These are phyloP conservation scores for Papilio dardanus DNA, from an alignment of 1,140 invertebrate genomes.

Conservation along the genomic window DNA sequence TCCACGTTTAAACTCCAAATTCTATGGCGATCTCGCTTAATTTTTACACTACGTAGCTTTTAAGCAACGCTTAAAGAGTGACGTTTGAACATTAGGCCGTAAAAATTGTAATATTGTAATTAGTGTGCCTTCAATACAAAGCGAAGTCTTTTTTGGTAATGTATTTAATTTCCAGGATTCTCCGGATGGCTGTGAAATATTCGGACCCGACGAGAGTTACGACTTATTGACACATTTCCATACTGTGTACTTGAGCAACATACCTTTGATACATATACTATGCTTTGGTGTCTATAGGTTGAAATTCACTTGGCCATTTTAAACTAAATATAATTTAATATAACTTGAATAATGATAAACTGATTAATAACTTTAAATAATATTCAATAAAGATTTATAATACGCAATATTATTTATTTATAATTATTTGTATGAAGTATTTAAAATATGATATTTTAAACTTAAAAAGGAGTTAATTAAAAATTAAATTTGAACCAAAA, in stretches of 20 bases:
- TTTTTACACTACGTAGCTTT: too few relatives aligned
- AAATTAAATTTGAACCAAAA: conserved; percentile 16
- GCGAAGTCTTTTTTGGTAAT: not conserved
- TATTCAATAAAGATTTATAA: too few relatives aligned
- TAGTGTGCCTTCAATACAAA: too few relatives aligned
- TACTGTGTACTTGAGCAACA: conserved; percentile 64
- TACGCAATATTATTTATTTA: too few relatives aligned
- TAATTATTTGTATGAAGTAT: too few relatives aligned
- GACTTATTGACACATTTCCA: conserved; percentile 75
- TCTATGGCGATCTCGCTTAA: too few relatives aligned
- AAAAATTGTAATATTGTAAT: too few relatives aligned
- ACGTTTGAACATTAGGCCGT: too few relatives aligned
- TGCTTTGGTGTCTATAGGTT: conserved; percentile 60
- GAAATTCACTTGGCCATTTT: conserved; percentile 70
- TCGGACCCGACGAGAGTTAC: conserved; percentile 68
- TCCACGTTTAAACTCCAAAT: too few relatives aligned
- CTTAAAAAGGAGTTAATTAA: conserved; percentile 21
- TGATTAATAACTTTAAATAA: too few relatives aligned
- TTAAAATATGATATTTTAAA: not conserved
- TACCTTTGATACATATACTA: conserved; percentile 67
- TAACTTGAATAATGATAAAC: too few relatives aligned
- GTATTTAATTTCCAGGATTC: conserved; percentile 56
- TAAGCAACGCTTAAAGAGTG: too few relatives aligned
- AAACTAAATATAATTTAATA: conserved; percentile 32
- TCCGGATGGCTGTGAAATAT: conserved; percentile 66